Evolutionary conservation across 37 sponge, comb jelly and placozoan genomes (phyloP).

Genomic region (Mnemiopsis leidyi): DNA sequence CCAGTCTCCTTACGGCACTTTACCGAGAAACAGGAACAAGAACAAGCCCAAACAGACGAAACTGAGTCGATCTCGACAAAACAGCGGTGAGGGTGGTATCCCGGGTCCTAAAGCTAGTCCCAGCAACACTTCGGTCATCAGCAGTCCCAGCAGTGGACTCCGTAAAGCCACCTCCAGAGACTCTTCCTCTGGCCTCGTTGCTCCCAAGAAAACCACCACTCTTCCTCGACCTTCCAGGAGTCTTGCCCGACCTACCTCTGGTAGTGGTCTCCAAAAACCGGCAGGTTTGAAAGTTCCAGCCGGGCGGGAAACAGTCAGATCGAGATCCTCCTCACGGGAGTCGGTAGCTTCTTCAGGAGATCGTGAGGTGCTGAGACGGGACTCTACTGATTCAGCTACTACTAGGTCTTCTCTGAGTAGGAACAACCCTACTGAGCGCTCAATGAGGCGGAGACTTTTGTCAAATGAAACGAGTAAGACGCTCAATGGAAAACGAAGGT

Average conservation of each 20-base stretch:
- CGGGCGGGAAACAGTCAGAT: neutral
- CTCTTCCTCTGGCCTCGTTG: neutral
- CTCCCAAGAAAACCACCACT: conserved; percentile 46
- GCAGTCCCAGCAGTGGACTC: neutral
- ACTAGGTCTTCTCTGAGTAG: neutral
- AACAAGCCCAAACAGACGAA: neutral
- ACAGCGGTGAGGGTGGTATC: conserved; percentile 50
- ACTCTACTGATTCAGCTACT: neutral
- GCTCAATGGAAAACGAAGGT: neutral
- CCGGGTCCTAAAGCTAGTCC: neutral
- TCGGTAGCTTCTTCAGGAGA: conserved; percentile 17
- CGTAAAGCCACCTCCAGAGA: neutral
- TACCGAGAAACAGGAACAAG: conserved; percentile 28
- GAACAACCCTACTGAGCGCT: conserved; percentile 39
- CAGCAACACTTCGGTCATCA: neutral
- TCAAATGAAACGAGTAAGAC: conserved; percentile 26
- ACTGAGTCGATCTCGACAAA: conserved; percentile 16
- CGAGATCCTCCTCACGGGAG: conserved; percentile 26
- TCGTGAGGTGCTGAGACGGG: neutral
- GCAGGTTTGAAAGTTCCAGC: neutral
- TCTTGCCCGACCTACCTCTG: conserved; percentile 18
- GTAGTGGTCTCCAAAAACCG: neutral
- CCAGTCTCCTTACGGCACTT: conserved; percentile 42
- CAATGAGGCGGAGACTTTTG: conserved; percentile 42
- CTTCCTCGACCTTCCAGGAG: conserved; percentile 13